phyloP scores from a whole-genome alignment of 2,888 invertebrate genomes.

The Agapostemon virescens region DNA sequence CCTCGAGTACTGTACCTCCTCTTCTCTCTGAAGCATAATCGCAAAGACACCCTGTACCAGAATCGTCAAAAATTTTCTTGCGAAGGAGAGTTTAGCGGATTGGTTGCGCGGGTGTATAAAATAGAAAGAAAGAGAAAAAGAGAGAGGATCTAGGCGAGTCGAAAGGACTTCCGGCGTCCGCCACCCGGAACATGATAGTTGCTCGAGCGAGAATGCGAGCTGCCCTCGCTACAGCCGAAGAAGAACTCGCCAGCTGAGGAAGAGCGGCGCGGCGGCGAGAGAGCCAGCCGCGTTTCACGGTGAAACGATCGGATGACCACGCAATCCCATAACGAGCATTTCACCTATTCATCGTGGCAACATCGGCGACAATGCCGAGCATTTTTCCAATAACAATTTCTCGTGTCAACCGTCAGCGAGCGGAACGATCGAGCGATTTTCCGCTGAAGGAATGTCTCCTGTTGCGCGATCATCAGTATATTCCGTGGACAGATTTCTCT shows the following conservation, averaged over 20 bases:
- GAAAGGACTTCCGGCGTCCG: constrained; percentile 76
- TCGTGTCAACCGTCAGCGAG: neutral
- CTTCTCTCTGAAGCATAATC: neutral
- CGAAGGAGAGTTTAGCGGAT: neutral
- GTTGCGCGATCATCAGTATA: neutral
- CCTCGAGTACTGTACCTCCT: neutral
- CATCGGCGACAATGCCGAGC: constrained; percentile 12
- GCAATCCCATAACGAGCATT: constrained; percentile 22
- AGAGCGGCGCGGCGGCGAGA: constrained; percentile 20
- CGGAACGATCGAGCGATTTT: constrained; percentile 22
- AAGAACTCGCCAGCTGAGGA: constrained; percentile 10
- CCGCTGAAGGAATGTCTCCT: constrained; percentile 10
- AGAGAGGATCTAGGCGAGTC: constrained; percentile 71
- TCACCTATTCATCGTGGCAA: neutral
- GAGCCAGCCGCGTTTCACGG: constrained; percentile 1
- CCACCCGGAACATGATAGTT: constrained; percentile 76
- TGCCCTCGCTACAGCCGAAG: neutral
- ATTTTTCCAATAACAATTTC: neutral
- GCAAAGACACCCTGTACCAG: neutral
- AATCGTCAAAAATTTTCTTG: neutral
- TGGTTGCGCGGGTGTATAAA: neutral
- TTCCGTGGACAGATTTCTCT: neutral
- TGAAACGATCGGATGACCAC: constrained; percentile 40
- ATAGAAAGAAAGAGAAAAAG: constrained; percentile 17
- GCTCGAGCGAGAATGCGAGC: constrained; percentile 67